A percentile compares a stretch with the other conserved stretches of the same genome.
Conservation (phyloP, 2,113 vertebrate species). For the Vicugna pacos region DNA sequence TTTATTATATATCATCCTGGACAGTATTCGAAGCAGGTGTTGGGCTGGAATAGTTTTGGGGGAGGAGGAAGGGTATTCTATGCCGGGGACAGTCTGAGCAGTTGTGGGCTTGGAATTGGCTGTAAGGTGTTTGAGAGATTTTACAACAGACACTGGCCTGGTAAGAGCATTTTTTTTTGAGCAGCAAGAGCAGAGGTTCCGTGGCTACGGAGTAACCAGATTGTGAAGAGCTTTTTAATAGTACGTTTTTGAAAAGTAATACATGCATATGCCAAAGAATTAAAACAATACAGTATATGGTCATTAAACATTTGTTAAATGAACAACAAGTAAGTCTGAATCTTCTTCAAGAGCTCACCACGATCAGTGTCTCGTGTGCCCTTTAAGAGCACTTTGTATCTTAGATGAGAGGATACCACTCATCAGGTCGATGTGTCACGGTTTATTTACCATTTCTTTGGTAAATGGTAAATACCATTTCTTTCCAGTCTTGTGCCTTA, state of each 20-base stretch:
- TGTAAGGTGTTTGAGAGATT: neutral
- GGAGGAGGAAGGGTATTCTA: neutral
- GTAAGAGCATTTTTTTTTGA: neutral
- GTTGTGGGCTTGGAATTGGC: neutral
- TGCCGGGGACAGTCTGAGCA: neutral
- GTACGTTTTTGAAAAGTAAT: neutral
- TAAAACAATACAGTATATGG: neutral
- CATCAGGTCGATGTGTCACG: neutral
- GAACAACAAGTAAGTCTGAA: neutral
- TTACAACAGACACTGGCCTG: neutral
- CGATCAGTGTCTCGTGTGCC: neutral
- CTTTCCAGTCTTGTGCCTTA: neutral
- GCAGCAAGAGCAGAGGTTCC: neutral
- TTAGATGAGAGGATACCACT: neutral
- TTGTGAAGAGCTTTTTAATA: neutral
- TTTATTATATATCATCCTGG: neutral
- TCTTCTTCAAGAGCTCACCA: neutral
- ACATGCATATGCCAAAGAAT: neutral
- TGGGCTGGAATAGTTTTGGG: neutral
- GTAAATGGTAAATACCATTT: too few species aligned
- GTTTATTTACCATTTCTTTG: slow-evolving; percentile 6
- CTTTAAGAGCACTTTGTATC: neutral
- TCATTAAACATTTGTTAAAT: neutral
- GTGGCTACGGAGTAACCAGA: neutral
- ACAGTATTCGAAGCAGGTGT: neutral